Base-by-base conservation (phyloP, 92 coral and sea anemone genomes). In the Zoanthus sansibaricus region DNA sequence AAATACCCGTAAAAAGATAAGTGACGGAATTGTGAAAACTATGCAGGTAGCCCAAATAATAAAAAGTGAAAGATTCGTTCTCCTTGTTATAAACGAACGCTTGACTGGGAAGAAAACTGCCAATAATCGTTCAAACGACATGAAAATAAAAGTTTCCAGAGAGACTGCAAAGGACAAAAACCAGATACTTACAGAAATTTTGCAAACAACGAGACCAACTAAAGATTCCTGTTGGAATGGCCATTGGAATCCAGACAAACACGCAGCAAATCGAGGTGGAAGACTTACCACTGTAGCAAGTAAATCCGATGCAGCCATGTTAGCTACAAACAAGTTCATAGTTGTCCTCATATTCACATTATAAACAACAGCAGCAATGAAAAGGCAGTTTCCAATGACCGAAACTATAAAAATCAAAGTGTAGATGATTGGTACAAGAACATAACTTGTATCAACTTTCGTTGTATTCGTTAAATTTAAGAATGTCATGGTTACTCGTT, bases 51-150 rank as follows among this genome's bases (percentile, higher is more conserved):
- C 18, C 66, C 66, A 58, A 58, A 59, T 17, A 17, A 5, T 15
- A 2, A 17, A 14, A 59, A 13, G 4, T 17, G 66, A 59, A 17
- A 59, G 18, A 59, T 0, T 17, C 0, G 25, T 15, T 59, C 25
- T 4, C 20, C 18, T 59, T 13, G 66, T 59, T 59, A 59, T 3
- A 3, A 59, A 17, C 20, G 66, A 17, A 5, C 66, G 66, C 74
- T 69, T 69, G 13, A 33, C 6, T 33, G 74, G 74, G 13, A 69
- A 69, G 74, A 69, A 69, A 14, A 69, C 74, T 69, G 74, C 74
- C 74, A 33, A 69, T 9, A 69, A 69, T 6, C 74, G 42, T 2
- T 69, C 74, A 11, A 20, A 17, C 2, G 74, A 25, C 42, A 69
- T 69, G 13, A 17, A 25, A 20, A 69, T 21, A 69, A 69, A 14